A percentile compares a stretch with the other conserved stretches of the same genome.
Evolutionary conservation across 2,888 invertebrate species (phyloP).

Genomic region (Lycia hirtaria): DNA sequence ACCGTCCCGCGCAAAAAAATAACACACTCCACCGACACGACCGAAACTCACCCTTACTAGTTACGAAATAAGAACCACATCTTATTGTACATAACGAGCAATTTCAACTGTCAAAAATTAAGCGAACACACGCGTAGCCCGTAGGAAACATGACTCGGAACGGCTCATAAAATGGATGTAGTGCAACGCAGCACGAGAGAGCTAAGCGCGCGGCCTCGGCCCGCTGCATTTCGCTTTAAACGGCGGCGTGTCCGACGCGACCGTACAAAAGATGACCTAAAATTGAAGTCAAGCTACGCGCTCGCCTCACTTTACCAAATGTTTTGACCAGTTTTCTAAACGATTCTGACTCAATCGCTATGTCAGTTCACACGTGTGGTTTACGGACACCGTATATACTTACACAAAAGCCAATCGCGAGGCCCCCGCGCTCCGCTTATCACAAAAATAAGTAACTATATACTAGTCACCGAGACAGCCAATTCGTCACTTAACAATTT

Average conservation of each 20-base stretch:
- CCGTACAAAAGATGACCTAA: constrained; percentile 84
- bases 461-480: constrained; percentile 79
- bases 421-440: constrained; percentile 83
- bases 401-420: constrained; percentile 77
- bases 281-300: constrained; percentile 78
- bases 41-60: constrained; percentile 72
- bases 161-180: constrained; percentile 75
- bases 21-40: constrained; percentile 60
- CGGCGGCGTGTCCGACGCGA: constrained; percentile 76
- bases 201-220: constrained; percentile 81
- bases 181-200: constrained; percentile 72
- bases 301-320: constrained; percentile 60
- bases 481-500: constrained; percentile 80
- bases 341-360: constrained; percentile 69
- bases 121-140: constrained; percentile 79
- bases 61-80: constrained; percentile 65
- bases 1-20: constrained; percentile 82
- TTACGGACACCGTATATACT: constrained; percentile 69
- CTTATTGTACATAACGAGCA: constrained; percentile 62
- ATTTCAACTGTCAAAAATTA: constrained; percentile 86
- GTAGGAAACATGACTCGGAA: constrained; percentile 79
- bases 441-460: constrained; percentile 86
- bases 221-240: constrained; percentile 81
- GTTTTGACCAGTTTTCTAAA: constrained; percentile 73
- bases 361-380: constrained; percentile 58